Conservation (phyloP, 2,888 invertebrate genomes). For the Deilephila porcellus region DNA sequence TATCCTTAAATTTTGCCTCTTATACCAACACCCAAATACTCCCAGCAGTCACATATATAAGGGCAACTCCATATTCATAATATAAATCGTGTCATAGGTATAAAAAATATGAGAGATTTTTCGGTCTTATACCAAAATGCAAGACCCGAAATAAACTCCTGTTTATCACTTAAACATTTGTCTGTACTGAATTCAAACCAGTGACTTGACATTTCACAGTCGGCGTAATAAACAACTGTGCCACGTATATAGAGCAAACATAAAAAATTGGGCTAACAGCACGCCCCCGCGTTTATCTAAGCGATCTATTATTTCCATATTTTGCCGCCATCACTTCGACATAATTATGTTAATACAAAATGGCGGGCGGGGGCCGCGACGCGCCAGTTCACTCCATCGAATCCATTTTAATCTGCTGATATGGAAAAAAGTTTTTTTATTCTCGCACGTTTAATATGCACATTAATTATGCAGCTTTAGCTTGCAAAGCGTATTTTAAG, state of each 20-base stretch:
- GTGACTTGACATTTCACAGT: no score
- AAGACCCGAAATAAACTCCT: no score
- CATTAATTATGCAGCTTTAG: conserved; percentile 18
- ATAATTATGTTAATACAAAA: conserved; percentile 19
- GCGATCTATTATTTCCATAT: conserved; percentile 13
- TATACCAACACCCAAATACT: no score
- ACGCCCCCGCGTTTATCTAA: conserved; percentile 7
- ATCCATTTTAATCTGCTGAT: conserved; percentile 27
- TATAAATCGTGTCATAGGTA: no score
- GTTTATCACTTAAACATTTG: no score
- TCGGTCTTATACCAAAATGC: no score
- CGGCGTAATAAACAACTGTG: no score
- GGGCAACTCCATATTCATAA: no score
- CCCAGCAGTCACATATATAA: no score
- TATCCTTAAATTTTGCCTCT: no score
- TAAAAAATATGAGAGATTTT: no score
- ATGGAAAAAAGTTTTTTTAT: conserved; percentile 16
- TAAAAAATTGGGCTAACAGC: conserved; percentile 14
- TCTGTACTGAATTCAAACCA: no score
- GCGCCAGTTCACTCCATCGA: conserved; percentile 23
- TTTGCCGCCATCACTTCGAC: not conserved
- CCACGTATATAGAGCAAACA: not conserved
- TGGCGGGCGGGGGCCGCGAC: conserved; percentile 1
- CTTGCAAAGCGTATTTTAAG: conserved; percentile 16
- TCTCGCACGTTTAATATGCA: conserved; percentile 23